Conservation (phyloP, 2,797 vertebrate genomes). For the Dicrostonyx torquatus region DNA sequence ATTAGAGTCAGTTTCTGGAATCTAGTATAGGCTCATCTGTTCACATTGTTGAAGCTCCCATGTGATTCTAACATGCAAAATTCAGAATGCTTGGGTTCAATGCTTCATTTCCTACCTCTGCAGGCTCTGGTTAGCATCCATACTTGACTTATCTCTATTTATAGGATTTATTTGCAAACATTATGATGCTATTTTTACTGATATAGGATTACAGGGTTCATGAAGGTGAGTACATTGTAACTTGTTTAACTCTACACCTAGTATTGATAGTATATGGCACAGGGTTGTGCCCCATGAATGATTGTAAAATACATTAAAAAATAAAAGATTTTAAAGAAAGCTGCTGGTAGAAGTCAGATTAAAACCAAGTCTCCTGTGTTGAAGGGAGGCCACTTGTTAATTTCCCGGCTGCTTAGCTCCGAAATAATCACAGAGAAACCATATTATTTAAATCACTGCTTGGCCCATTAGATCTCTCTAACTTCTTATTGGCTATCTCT, state of each 20-base stretch:
- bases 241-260: not conserved
- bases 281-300: not conserved
- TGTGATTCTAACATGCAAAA: not conserved
- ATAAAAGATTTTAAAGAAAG: conserved; percentile 30
- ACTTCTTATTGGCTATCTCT: no score
- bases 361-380: not conserved
- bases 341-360: not conserved
- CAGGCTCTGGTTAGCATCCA: not conserved
- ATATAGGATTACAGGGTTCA: not conserved
- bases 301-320: not conserved
- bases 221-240: not conserved
- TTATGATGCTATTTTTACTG: not conserved
- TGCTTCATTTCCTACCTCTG: not conserved
- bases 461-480: no score
- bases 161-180: not conserved
- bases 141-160: not conserved
- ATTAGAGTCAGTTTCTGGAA: conserved; percentile 1
- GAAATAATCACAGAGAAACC: no score
- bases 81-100: not conserved
- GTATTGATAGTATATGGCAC: not conserved
- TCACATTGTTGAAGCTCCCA: not conserved
- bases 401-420: no score
- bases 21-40: not conserved
- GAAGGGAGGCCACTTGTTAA: no score
- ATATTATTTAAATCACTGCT: no score